Evolutionary conservation across 2,888 invertebrate species (phyloP).

Genomic region (Athalia cordata): DNA sequence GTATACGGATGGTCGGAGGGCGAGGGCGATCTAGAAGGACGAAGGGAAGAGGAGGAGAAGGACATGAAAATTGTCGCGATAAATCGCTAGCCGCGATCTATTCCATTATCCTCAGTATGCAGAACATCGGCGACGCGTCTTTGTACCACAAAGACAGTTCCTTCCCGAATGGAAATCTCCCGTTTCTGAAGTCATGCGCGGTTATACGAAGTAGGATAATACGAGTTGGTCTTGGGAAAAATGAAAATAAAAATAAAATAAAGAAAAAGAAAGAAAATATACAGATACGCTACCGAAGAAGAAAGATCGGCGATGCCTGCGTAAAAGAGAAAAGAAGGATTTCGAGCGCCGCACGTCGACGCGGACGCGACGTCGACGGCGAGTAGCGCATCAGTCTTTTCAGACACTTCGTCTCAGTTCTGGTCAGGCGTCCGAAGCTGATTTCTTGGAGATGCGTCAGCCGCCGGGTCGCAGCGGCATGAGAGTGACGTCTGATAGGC

Average conservation of each 20-base stretch:
- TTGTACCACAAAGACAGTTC: slow-evolving; percentile 56
- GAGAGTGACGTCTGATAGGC: slow-evolving; percentile 42
- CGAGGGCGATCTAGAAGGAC: background rate
- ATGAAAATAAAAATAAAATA: background rate
- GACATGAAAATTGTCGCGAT: slow-evolving; percentile 71
- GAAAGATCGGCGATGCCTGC: background rate
- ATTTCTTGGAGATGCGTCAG: slow-evolving; percentile 23
- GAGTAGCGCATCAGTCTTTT: slow-evolving; percentile 40
- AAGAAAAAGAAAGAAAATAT: background rate
- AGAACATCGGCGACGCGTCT: slow-evolving; percentile 65
- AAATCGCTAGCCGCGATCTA: slow-evolving; percentile 70
- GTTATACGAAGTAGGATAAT: too few relatives aligned
- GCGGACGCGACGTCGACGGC: slow-evolving; percentile 39
- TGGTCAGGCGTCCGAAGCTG: slow-evolving; percentile 10
- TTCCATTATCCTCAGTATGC: slow-evolving; percentile 70
- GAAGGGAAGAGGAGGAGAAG: background rate
- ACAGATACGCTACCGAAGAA: background rate
- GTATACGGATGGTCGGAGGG: slow-evolving; percentile 10
- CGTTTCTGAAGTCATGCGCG: too few relatives aligned
- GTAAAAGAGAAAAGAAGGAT: slow-evolving; percentile 30
- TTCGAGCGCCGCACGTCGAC: slow-evolving; percentile 40
- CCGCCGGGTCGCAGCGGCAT: slow-evolving; percentile 24
- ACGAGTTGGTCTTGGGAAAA: too few relatives aligned
- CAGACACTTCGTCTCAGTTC: slow-evolving; percentile 44
- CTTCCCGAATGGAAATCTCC: slow-evolving; percentile 13